Conservation (phyloP, 2,888 invertebrate species). For the Tuta absoluta region DNA sequence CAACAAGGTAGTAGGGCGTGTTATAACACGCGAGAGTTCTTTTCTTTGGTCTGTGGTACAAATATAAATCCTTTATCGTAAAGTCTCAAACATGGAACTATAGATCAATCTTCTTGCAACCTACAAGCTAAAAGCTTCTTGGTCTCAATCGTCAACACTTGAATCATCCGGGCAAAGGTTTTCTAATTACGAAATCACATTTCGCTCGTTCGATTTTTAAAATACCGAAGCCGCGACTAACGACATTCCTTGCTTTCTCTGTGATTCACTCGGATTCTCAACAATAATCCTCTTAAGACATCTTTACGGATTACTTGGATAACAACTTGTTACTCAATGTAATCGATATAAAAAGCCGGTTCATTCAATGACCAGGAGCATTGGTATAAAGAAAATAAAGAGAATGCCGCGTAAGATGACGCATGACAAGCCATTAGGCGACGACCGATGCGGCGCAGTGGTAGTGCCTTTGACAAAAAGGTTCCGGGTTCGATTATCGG, state of each 20-base stretch:
- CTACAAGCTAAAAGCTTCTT: not conserved
- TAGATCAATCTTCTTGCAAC: too few species aligned
- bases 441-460: too few species aligned
- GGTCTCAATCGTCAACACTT: not conserved
- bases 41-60: too few species aligned
- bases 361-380: not conserved
- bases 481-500: too few species aligned
- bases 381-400: too few species aligned
- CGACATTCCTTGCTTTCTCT: constrained; percentile 2
- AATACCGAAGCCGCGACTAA: not conserved
- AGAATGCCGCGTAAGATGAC: too few species aligned
- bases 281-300: not conserved
- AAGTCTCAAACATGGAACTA: too few species aligned
- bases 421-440: too few species aligned
- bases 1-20: too few species aligned
- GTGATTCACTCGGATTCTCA: constrained; percentile 1
- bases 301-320: not conserved
- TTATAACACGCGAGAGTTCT: too few species aligned
- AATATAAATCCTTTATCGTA: too few species aligned
- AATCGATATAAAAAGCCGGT: not conserved
- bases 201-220: not conserved
- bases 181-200: constrained; percentile 10
- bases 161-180: constrained; percentile 4
- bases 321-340: too few species aligned
- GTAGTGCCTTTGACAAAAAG: not conserved